Base-by-base conservation (phyloP, 1,140 invertebrate species). In the Brachionus sp. region DNA sequence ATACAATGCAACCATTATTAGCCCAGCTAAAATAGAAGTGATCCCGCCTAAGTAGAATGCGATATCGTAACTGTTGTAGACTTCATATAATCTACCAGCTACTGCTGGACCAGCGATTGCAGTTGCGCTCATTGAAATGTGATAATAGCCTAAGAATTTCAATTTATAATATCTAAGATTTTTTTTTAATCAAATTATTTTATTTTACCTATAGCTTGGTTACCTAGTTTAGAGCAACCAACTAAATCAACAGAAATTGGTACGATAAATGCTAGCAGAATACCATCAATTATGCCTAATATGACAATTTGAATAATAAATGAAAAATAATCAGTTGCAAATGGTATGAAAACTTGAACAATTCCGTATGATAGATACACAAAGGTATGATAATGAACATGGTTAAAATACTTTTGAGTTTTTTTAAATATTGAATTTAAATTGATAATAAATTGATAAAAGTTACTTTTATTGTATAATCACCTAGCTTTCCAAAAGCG, bases 71-170 rank as follows among this genome's bases (percentile, higher is more conserved):
- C 77, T 80, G 19, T 80, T 42, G 10, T 42, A 66, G 37, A 42
- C n/a, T 80, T 80, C 77, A 35, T 62, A 80, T 62, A 80, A 62
- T 25, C 16, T 62, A 13, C 77, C 77, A 66, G 77, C 77, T 4
- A 80, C 50, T n/a, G 77, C 50, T 6, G 77, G 77, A 13, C 77
- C 77, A 42, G 37, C 37, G 7, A 80, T 66, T 33, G 46, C 9
- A 3, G 77, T 57, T 19, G 33, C 9, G 42, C 77, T 80, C 35
- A 80, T 80, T 5, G 46, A 29, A 19, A 80, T 46, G 44, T 80
- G 77, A 66, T 80, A 80, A 42, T 80, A 80, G 13, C 46, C 77
- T 37, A 42, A 73, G 29, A 39, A 42, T 16, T 73, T 16, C 37
- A 66, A 29, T 70, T 37, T 19, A 39, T n/a, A 70, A 39, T 16